A percentile compares a stretch with the other conserved stretches of the same genome.
phyloP scores from a whole-genome alignment of 2,888 invertebrate genomes.

The Poecilobothrus nobilitatus region DNA sequence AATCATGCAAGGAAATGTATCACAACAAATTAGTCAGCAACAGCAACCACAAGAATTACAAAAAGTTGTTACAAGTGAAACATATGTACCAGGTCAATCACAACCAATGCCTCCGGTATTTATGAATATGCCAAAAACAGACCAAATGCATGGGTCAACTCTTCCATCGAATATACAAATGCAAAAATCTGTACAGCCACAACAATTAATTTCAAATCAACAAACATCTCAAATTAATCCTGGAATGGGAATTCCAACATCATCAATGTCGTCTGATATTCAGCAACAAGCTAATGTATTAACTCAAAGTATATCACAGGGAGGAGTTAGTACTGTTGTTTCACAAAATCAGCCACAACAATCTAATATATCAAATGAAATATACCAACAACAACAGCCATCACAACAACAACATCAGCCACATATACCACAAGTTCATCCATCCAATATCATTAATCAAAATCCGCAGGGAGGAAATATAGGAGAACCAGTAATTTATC shows the following conservation, averaged over 20 bases:
- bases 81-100: constrained; percentile 30
- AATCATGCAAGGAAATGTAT: constrained; percentile 47
- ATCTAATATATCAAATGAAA: neutral
- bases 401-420: constrained; percentile 11
- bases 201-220: constrained; percentile 23
- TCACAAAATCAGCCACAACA: constrained; percentile 7
- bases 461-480: constrained; percentile 20
- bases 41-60: constrained; percentile 26
- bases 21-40: constrained; percentile 50
- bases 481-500: neutral
- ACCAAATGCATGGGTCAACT: constrained; percentile 31
- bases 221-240: constrained; percentile 22
- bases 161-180: constrained; percentile 32
- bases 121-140: constrained; percentile 41
- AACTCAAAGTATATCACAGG: constrained; percentile 14
- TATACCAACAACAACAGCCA: constrained; percentile 17
- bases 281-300: constrained; percentile 20
- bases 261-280: constrained; percentile 19
- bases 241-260: constrained; percentile 16
- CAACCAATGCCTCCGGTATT: constrained; percentile 35
- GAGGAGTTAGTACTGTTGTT: constrained; percentile 10
- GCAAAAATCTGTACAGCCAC: constrained; percentile 28
- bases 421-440: constrained; percentile 2
- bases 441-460: constrained; percentile 14
- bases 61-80: constrained; percentile 38